phyloP scores from a whole-genome alignment of 2,113 vertebrate species.

The Petromus typicus region DNA sequence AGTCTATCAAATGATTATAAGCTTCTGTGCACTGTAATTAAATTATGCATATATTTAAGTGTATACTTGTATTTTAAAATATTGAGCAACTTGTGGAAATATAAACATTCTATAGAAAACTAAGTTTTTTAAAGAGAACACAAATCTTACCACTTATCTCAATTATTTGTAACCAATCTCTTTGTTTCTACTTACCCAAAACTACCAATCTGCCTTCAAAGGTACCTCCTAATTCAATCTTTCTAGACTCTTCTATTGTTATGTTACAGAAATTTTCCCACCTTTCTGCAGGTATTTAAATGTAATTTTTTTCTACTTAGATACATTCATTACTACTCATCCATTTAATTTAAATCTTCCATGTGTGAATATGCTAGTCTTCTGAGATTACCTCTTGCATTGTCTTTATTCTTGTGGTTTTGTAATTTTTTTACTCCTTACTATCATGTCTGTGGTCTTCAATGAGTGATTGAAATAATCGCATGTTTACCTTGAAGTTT shows the following conservation, averaged over 20 bases:
- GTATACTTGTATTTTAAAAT: not conserved
- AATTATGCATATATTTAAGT: not conserved
- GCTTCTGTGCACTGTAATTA: not conserved
- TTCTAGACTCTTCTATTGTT: not conserved
- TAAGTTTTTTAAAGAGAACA: not conserved
- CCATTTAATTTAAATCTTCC: not conserved
- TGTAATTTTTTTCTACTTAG: not conserved
- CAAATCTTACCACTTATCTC: not conserved
- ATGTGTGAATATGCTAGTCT: not conserved
- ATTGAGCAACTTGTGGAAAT: constrained; percentile 15
- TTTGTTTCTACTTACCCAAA: not conserved
- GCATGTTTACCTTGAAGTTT: not conserved
- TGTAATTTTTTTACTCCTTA: not conserved
- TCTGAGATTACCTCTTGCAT: not conserved
- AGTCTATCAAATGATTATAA: not conserved
- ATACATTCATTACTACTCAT: not conserved
- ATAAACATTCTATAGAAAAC: not conserved
- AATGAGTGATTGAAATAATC: not conserved
- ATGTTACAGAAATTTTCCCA: not conserved
- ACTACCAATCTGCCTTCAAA: not conserved
- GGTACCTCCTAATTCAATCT: not conserved
- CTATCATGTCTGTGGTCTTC: not conserved
- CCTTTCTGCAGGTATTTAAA: not conserved
- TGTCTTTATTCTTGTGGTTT: not conserved
- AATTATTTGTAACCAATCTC: not conserved